Percentiles rank a stretch among this genome's conserved stretches.
Evolutionary conservation across 2,113 vertebrate species (phyloP).

Genomic region (Myiopsitta monachus): DNA sequence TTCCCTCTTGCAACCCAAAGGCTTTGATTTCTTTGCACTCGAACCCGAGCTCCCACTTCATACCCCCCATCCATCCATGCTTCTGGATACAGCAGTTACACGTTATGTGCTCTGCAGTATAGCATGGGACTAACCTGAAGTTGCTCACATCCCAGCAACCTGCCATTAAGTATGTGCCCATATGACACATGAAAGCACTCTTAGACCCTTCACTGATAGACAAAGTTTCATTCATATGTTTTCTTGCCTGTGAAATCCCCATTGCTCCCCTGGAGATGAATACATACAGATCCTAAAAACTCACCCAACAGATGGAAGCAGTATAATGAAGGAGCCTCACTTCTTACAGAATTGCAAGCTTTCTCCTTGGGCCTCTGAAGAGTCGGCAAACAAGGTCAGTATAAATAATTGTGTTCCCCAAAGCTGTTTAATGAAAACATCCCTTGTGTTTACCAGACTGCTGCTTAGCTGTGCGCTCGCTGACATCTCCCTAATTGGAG

Average conservation of each 20-base stretch:
- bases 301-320: slow-evolving; percentile 10
- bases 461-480: slow-evolving; percentile 36
- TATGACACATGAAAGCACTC: accelerated
- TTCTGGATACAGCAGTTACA: neutral
- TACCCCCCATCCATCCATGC: accelerated
- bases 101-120: accelerated
- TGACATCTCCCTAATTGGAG: slow-evolving; percentile 63
- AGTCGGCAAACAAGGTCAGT: slow-evolving; percentile 65
- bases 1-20: neutral
- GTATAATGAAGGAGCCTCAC: slow-evolving; percentile 5
- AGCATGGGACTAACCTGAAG: neutral
- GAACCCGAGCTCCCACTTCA: neutral
- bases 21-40: neutral
- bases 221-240: neutral
- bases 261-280: neutral
- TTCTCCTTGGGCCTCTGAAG: slow-evolving; percentile 60
- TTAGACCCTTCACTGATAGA: neutral
- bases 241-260: neutral
- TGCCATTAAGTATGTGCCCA: neutral
- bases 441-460: slow-evolving; percentile 61
- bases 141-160: neutral
- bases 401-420: slow-evolving; percentile 69
- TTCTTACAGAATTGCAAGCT: slow-evolving; percentile 45
- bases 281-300: neutral
- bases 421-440: slow-evolving; percentile 72